Conservation (phyloP, 2,888 invertebrate genomes). For the Teleiodes luculella region DNA sequence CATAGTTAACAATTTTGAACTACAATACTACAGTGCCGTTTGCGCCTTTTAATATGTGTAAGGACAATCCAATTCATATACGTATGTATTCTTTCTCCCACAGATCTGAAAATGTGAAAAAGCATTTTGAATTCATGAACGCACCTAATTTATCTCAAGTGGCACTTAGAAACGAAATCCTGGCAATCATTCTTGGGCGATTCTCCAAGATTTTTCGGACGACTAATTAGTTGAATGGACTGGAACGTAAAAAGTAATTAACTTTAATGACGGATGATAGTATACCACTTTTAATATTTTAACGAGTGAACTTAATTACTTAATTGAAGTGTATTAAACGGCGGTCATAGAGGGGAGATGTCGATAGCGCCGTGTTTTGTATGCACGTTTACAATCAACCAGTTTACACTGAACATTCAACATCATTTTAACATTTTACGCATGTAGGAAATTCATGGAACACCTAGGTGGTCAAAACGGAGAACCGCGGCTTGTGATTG, state of each 20-base stretch:
- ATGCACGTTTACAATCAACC: neutral
- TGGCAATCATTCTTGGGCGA: constrained; percentile 62
- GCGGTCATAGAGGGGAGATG: neutral
- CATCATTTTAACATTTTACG: no score
- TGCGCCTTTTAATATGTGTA: no score
- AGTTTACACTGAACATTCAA: no score
- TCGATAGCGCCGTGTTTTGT: neutral
- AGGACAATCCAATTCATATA: no score
- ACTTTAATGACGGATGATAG: constrained; percentile 65
- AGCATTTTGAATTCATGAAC: constrained; percentile 4
- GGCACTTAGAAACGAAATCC: constrained; percentile 53
- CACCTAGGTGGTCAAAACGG: no score
- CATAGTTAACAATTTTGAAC: no score
- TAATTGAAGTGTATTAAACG: constrained; percentile 8
- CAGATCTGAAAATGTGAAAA: no score
- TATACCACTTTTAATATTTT: constrained; percentile 11
- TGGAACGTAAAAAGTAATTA: constrained; percentile 60
- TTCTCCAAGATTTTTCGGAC: constrained; percentile 50
- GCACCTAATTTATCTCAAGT: constrained; percentile 56
- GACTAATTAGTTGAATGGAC: constrained; percentile 67
- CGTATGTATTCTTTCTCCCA: no score
- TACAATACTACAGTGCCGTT: no score
- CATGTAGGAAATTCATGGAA: no score
- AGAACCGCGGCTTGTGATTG: no score
- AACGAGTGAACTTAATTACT: constrained; percentile 7